Evolutionary conservation across 2,888 invertebrate species (phyloP), one percentile per base, ranked within the genome.

Genomic region (Drosophila kanekoi): DNA sequence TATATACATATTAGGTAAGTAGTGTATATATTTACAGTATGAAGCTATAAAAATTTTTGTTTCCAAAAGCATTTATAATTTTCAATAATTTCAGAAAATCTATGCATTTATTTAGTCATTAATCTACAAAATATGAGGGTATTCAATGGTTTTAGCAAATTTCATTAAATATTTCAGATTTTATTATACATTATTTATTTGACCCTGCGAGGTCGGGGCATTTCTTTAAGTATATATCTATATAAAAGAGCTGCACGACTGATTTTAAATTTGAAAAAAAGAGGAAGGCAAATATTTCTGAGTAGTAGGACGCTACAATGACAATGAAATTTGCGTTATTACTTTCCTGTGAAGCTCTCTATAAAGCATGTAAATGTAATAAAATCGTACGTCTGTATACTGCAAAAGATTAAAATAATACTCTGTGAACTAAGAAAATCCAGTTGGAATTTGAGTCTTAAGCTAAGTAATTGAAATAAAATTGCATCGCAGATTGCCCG

Each of bases 71-170:
- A 8, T 28, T 28, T 28, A 28, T 8, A 38, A 38, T 40, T 48
- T 18, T 5, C 16, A 16, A 33, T 18, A 33, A 5, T 47, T 47
- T 28, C 6, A 4, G 3, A 10, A 35, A 47, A 6, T 14, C 14
- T 10, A n/a, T 20, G 44, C 23, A 48, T 28, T 40, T 41, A 32
- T 49, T 38, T 49, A 23, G 33, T n/a, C 18, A n/a, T 54, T 23
- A 11, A 35, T 28, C n/a, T 49, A 14, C 11, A 28, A 1, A 41
- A 23, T 9, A 0, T 14, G 20, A 33, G 8, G 5, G n/a, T n/a
- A 32, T 52, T 32, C 16, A 32, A 40, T 9, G 8, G 23, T 51
- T 16, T n/a, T 3, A 40, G 32, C 16, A 8, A 14, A 28, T 44
- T 44, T 28, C n/a, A 16, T 35, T 9, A 35, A 44, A 35, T 14